Evolutionary conservation across 2,113 vertebrate genomes (phyloP).

Genomic region (Naja naja): DNA sequence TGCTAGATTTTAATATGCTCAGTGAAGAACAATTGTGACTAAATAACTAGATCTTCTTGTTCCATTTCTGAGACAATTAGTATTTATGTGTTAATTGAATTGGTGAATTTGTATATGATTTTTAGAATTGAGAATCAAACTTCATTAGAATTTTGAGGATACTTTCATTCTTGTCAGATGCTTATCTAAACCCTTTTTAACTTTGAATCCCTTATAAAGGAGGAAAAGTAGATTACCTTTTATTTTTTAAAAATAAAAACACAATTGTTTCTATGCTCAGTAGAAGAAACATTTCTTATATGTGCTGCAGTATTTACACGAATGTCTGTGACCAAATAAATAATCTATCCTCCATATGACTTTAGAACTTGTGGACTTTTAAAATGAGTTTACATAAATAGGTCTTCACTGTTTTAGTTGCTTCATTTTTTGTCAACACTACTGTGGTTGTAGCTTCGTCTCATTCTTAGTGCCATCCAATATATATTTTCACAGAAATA

Average conservation of each 20-base stretch:
- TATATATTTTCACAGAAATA: not conserved
- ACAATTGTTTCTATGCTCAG: not conserved
- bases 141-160: slow-evolving; percentile 45
- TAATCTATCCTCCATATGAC: not conserved
- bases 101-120: slow-evolving; percentile 67
- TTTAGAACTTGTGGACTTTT: slow-evolving; percentile 3
- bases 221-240: slow-evolving; percentile 29
- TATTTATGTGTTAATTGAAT: slow-evolving; percentile 50
- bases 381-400: slow-evolving; percentile 3
- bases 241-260: not conserved
- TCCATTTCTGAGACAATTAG: slow-evolving; percentile 49
- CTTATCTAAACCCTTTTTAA: slow-evolving; percentile 36
- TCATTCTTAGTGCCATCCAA: not conserved
- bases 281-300: not conserved
- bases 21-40: slow-evolving; percentile 48
- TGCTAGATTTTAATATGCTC: slow-evolving; percentile 27
- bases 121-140: slow-evolving; percentile 61
- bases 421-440: slow-evolving; percentile 6
- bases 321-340: not conserved
- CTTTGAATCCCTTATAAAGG: slow-evolving; percentile 9
- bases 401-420: not conserved
- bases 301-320: not conserved
- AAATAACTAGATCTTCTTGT: slow-evolving; percentile 44
- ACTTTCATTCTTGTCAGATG: slow-evolving; percentile 29
- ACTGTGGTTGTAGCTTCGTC: no score